phyloP scores from a whole-genome alignment of 2,113 vertebrate genomes.

The Todiramphus saurophagus region DNA sequence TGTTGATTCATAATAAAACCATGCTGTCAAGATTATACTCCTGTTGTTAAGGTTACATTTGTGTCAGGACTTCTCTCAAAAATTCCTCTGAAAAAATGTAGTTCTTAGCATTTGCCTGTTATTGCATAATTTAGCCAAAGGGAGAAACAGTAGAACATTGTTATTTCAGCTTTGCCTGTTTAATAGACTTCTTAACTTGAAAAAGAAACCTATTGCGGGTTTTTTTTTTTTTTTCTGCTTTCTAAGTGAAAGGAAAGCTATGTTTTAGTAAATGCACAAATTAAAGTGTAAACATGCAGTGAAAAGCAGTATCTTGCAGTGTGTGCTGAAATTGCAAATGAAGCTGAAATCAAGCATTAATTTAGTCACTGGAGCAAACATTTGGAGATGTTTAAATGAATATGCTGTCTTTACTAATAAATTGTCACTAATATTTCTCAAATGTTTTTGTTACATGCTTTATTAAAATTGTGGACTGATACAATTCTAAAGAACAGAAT shows the following conservation, averaged over 20 bases:
- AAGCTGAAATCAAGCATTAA: conserved; percentile 47
- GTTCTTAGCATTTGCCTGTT: neutral
- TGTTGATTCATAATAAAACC: neutral
- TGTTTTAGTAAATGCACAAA: conserved; percentile 19
- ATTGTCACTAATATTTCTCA: neutral
- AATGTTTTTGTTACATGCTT: neutral
- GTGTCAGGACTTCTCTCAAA: neutral
- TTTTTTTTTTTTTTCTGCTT: neutral
- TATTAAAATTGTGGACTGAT: neutral
- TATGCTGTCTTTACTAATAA: neutral
- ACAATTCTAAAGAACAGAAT: neutral
- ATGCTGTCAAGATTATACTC: neutral
- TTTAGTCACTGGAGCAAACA: conserved; percentile 11
- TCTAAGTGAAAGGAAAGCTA: conserved; percentile 14
- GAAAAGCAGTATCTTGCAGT: neutral
- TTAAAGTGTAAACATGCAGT: conserved; percentile 46
- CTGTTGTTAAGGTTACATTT: neutral
- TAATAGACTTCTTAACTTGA: conserved; percentile 12
- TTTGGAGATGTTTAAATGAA: neutral
- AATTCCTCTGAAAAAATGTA: neutral
- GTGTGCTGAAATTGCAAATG: conserved; percentile 20
- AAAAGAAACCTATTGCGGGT: neutral
- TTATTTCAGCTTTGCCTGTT: conserved; percentile 8
- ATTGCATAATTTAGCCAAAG: conserved; percentile 12
- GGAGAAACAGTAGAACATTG: neutral